Evolutionary conservation across 2,113 vertebrate species (phyloP).

Genomic region (Stictonetta naevosa): DNA sequence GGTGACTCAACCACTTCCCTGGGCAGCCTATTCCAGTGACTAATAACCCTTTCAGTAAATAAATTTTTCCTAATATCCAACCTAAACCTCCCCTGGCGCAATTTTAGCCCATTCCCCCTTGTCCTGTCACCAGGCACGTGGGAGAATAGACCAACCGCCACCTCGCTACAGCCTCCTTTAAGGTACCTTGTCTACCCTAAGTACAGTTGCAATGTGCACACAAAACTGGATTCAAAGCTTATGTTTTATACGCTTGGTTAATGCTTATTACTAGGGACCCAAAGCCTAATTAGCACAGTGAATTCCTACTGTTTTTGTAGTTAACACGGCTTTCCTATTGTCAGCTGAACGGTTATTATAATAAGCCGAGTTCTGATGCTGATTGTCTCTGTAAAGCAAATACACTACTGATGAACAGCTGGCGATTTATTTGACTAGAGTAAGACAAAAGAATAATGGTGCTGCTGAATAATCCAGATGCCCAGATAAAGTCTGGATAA

Average conservation of each 20-base stretch:
- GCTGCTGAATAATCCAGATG: background rate
- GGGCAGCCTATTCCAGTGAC: no score
- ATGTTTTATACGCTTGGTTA: background rate
- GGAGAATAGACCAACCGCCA: no score
- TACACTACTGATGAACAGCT: background rate
- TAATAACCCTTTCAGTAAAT: no score
- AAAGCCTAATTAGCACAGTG: background rate
- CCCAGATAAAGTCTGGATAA: background rate
- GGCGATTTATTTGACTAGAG: background rate
- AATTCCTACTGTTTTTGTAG: background rate
- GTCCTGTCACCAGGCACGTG: no score
- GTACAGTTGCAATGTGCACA: background rate
- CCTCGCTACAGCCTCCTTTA: no score
- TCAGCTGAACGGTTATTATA: background rate
- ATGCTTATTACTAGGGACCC: background rate
- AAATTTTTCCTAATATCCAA: no score
- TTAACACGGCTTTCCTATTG: background rate
- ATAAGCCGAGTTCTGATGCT: background rate
- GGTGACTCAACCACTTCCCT: no score
- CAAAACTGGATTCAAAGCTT: background rate
- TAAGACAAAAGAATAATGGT: background rate
- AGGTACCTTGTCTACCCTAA: background rate
- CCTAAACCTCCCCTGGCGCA: no score
- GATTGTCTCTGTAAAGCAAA: background rate
- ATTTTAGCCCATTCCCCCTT: no score